Conservation (phyloP, 1,140 invertebrate genomes). For the Hydropsyche tenuis region DNA sequence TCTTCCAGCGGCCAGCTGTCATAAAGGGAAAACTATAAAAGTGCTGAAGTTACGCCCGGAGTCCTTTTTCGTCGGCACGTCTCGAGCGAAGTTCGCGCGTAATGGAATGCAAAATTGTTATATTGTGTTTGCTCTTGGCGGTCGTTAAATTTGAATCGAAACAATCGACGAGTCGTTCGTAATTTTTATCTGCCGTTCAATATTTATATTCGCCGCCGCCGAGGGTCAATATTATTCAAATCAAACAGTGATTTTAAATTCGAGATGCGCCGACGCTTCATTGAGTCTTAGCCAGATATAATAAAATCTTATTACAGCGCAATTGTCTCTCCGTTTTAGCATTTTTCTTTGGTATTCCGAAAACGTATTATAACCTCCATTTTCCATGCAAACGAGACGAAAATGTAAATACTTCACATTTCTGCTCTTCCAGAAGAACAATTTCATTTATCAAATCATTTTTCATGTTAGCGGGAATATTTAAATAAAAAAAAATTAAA, state of each 20-base stretch:
- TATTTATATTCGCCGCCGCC: no score
- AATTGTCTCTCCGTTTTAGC: slow-evolving; percentile 1
- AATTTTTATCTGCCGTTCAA: background rate
- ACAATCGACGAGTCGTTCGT: no score
- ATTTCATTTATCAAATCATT: slow-evolving; percentile 35
- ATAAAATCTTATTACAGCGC: background rate
- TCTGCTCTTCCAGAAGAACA: slow-evolving; percentile 10
- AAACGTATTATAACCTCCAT: slow-evolving; percentile 17
- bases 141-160: background rate
- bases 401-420: slow-evolving; percentile 29
- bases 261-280: background rate
- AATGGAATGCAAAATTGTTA: no score
- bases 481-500: slow-evolving; percentile 3
- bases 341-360: background rate
- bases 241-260: background rate
- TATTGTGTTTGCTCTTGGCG: no score
- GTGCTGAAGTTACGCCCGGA: slow-evolving; percentile 39
- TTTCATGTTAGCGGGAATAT: slow-evolving; percentile 12
- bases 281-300: background rate
- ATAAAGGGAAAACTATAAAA: slow-evolving; percentile 49
- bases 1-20: slow-evolving; percentile 42
- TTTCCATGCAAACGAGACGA: slow-evolving; percentile 20
- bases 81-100: no score
- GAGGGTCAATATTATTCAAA: no score
- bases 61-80: background rate